A percentile compares a stretch with the other conserved stretches of the same genome.
Conservation (phyloP, 2,888 invertebrate species). For the Oeneis ivallda region DNA sequence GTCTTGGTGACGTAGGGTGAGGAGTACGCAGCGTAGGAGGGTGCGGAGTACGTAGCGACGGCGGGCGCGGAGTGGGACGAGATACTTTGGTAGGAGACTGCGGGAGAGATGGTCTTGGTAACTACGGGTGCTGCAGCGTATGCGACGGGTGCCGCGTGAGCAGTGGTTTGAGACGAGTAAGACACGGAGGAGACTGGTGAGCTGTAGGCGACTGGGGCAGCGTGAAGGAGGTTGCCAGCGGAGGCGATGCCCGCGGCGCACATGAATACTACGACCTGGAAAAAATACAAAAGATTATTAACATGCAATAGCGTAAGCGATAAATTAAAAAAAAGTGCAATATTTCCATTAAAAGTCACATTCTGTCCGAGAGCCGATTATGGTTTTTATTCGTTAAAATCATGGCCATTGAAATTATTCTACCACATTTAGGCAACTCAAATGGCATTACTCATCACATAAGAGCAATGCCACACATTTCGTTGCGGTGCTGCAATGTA, state of each 20-base stretch:
- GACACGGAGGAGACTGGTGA: constrained; percentile 76
- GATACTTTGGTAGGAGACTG: constrained; percentile 51
- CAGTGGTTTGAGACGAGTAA: constrained; percentile 43
- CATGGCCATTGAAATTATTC: too few relatives aligned
- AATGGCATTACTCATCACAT: not conserved
- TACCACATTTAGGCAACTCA: not conserved
- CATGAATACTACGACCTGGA: constrained; percentile 78
- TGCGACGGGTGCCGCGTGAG: constrained; percentile 41
- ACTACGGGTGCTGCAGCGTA: constrained; percentile 50
- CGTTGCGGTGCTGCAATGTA: too few relatives aligned
- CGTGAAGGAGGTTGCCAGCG: constrained; percentile 80
- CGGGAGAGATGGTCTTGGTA: constrained; percentile 53
- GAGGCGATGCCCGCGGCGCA: constrained; percentile 82
- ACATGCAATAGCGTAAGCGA: not conserved
- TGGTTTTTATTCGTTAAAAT: too few relatives aligned
- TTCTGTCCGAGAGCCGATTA: too few relatives aligned
- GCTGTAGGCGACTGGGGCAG: constrained; percentile 71
- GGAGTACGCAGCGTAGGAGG: constrained; percentile 29
- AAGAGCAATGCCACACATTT: too few relatives aligned
- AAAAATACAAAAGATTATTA: constrained; percentile 20
- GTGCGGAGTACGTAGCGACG: constrained; percentile 38
- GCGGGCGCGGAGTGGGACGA: constrained; percentile 63
- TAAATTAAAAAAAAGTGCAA: not conserved
- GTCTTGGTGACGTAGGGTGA: constrained; percentile 15
- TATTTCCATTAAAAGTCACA: too few relatives aligned